A percentile compares a stretch with the other conserved stretches of the same genome.
These are phyloP conservation scores for Drosophila pandora DNA, from an alignment of 1,140 invertebrate genomes.

Conservation along the genomic window DNA sequence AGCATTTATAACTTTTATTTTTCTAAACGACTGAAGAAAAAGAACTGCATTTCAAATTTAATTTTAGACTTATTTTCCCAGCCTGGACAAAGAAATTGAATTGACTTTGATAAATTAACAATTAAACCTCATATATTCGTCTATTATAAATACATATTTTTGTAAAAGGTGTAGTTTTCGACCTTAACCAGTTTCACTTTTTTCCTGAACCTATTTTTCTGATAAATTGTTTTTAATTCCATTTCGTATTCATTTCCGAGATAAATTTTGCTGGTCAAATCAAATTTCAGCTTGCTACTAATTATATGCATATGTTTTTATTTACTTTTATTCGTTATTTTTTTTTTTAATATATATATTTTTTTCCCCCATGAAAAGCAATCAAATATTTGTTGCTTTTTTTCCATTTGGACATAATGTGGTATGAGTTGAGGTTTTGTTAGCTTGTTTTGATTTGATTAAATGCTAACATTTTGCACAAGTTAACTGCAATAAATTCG, in stretches of 20 bases:
- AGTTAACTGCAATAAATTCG: constrained; percentile 48
- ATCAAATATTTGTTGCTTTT: constrained; percentile 58
- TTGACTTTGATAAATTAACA: neutral
- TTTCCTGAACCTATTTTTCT: neutral
- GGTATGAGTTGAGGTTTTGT: constrained; percentile 4
- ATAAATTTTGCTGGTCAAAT: constrained; percentile 35
- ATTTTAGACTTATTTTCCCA: neutral
- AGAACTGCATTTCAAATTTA: neutral
- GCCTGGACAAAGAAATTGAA: neutral
- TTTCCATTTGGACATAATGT: neutral
- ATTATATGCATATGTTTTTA: constrained; percentile 57
- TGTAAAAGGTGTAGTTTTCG: neutral
- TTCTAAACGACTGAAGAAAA: neutral
- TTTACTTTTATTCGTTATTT: constrained; percentile 39
- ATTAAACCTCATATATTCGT: neutral
- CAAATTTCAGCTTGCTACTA: constrained; percentile 38
- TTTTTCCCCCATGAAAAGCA: constrained; percentile 18
- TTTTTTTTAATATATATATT: constrained; percentile 4
- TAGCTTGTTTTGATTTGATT: constrained; percentile 66
- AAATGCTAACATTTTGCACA: constrained; percentile 60
- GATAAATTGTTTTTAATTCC: constrained; percentile 41
- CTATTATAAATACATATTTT: neutral
- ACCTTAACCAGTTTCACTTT: neutral
- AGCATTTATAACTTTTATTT: neutral
- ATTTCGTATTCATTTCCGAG: constrained; percentile 30